Conservation (phyloP, 2,888 invertebrate genomes). For the Drosophila borborema region DNA sequence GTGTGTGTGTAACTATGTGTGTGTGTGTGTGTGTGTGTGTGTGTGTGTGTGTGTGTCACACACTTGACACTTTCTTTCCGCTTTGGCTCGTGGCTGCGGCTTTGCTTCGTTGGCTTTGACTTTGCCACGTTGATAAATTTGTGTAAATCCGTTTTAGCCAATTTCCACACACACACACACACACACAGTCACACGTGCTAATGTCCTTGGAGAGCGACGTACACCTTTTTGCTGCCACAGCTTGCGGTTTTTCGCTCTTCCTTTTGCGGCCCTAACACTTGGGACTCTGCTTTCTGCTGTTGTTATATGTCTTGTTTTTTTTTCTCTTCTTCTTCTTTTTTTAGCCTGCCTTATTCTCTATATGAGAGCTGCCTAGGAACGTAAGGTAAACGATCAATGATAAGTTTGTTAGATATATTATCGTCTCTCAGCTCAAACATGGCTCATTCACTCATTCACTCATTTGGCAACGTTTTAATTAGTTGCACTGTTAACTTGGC, state of each 20-base stretch:
- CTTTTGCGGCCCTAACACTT: constrained; percentile 38
- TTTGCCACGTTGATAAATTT: constrained; percentile 80
- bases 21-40: constrained; percentile 27
- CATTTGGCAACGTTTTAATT: not conserved
- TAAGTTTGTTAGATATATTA: constrained; percentile 63
- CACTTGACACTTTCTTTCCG: constrained; percentile 80
- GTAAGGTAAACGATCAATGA: constrained; percentile 71
- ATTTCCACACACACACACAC: constrained; percentile 63
- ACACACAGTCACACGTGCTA: constrained; percentile 45
- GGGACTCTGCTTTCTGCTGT: constrained; percentile 37
- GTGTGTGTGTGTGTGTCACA: constrained; percentile 37
- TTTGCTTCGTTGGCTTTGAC: constrained; percentile 70
- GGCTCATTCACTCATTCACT: not conserved
- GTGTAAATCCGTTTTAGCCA: constrained; percentile 82
- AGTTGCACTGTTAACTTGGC: too few species aligned
- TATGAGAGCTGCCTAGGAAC: not conserved
- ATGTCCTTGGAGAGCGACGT: constrained; percentile 74
- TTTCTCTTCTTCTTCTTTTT: not conserved
- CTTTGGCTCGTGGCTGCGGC: constrained; percentile 58
- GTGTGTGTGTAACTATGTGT: not conserved
- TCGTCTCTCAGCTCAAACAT: constrained; percentile 22
- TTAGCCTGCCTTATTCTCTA: not conserved
- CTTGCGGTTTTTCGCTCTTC: constrained; percentile 48
- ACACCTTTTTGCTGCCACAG: constrained; percentile 70
- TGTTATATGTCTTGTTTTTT: not conserved